Evolutionary conservation across 2,888 invertebrate genomes (phyloP), one percentile per base, ranked within the genome.

Genomic region (Arrhopalites spinosus): DNA sequence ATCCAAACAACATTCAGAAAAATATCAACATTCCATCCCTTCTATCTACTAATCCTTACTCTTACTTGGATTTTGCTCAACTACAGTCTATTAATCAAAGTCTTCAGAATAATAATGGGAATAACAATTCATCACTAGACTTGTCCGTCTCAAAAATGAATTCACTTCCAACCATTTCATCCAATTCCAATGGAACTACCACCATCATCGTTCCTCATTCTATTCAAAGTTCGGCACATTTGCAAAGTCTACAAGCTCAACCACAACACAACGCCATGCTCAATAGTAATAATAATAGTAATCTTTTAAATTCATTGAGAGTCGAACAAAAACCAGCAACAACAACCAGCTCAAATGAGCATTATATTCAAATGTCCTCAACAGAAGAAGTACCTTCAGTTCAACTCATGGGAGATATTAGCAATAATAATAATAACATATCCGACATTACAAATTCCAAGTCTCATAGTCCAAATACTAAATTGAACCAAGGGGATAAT

Each of bases 11-110:
- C 45, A 45, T 11, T 50, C 50, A 8, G 2, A 73, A 73, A 25
- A 53, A 53, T 27, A 69, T 29, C 23, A 53, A 50, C 15, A 53
- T 53, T 27, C 29, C 53, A 17, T 27, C 50, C 2, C 25, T 66
- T 15, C 36, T 13, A 1, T 69, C 17, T 29, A 30, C 17, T n/a
- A 25, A 69, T 53, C 53, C 69, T 11, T 69, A 25, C 27, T 17
- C 69, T 11, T 69, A 25, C 27, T 17, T 69, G n/a, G 29, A 69
- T 29, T 69, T 17, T 15, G 23, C 27, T 59, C 20, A 59, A 23
- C 23, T 11, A 7, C 25, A 59, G 11, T 59, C 36, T 7, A 7
- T 36, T 7, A 59, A 23, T 23, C 8, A 59, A 20, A 59, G 59
- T 59, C 50, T 20, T 50, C 50, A 50, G 3, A 50, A 50, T 50